Evolutionary conservation across 2,113 vertebrate species (phyloP).

Genomic region (Pterocles burchelli): DNA sequence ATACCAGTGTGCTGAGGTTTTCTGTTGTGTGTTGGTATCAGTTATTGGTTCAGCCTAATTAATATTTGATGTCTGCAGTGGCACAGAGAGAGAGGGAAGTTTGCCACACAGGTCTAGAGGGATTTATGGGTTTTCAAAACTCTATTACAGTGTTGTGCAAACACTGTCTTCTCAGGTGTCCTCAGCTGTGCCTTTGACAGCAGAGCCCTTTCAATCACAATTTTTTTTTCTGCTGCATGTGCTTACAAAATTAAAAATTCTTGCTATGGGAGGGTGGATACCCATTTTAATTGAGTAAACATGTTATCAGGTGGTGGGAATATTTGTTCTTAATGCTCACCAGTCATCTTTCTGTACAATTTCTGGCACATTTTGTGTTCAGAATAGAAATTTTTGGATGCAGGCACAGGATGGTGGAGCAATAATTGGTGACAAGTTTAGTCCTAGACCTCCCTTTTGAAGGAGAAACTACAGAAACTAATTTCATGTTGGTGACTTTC

Average conservation of each 20-base stretch:
- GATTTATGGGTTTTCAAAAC: slow-evolving; percentile 25
- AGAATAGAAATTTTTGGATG: not conserved
- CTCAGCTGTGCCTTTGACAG: not conserved
- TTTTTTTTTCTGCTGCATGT: not conserved
- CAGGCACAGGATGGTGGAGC: not conserved
- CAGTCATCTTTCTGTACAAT: not conserved
- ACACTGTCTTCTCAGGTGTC: not conserved
- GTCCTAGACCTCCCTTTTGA: not conserved
- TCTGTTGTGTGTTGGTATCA: not conserved
- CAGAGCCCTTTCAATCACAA: not conserved
- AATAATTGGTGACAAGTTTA: not conserved
- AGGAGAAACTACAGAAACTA: not conserved
- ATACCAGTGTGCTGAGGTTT: fast-evolving
- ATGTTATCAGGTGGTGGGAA: not conserved
- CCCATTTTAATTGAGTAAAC: not conserved
- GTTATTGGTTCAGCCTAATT: not conserved
- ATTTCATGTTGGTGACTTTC: not conserved
- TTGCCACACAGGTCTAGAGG: not conserved
- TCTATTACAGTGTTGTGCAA: not conserved
- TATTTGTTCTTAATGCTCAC: not conserved
- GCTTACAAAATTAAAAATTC: not conserved
- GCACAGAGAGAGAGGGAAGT: not conserved
- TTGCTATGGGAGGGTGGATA: not conserved
- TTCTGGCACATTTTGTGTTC: not conserved
- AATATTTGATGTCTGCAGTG: not conserved